Conservation (phyloP, 2,888 invertebrate species). For the Synanthedon andrenaeformis region DNA sequence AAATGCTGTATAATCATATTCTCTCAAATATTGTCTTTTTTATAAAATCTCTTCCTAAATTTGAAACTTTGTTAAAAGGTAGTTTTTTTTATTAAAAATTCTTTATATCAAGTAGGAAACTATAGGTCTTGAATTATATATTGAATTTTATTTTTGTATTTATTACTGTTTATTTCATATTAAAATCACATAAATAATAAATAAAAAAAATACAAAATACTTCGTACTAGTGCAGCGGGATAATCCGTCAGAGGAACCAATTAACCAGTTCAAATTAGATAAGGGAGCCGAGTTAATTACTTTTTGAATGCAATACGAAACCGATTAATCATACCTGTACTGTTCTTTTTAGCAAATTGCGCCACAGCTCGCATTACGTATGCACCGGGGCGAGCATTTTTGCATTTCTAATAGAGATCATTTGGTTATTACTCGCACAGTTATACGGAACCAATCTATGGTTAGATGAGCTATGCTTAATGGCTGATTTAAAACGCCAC, state of each 20-base stretch:
- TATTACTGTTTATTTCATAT: too few relatives aligned
- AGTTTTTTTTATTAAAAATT: too few relatives aligned
- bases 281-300: not conserved
- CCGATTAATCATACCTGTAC: not conserved
- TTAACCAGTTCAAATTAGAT: not conserved
- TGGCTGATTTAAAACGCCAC: conserved; percentile 29
- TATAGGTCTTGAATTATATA: too few relatives aligned
- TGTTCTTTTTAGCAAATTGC: not conserved
- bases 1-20: too few relatives aligned
- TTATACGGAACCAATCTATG: conserved; percentile 54
- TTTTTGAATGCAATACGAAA: not conserved
- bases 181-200: too few relatives aligned
- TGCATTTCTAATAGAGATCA: conserved; percentile 66
- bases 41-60: too few relatives aligned
- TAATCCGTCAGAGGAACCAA: not conserved
- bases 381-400: conserved; percentile 60
- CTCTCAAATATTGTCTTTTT: too few relatives aligned
- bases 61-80: too few relatives aligned
- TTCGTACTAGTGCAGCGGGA: too few relatives aligned
- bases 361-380: conserved; percentile 24
- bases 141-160: too few relatives aligned
- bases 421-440: conserved; percentile 64
- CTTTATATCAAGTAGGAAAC: too few relatives aligned
- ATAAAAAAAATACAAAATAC: too few relatives aligned
- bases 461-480: conserved; percentile 17